Evolutionary conservation across 2,888 invertebrate genomes (phyloP).

Genomic region (Parelbella ahira): DNA sequence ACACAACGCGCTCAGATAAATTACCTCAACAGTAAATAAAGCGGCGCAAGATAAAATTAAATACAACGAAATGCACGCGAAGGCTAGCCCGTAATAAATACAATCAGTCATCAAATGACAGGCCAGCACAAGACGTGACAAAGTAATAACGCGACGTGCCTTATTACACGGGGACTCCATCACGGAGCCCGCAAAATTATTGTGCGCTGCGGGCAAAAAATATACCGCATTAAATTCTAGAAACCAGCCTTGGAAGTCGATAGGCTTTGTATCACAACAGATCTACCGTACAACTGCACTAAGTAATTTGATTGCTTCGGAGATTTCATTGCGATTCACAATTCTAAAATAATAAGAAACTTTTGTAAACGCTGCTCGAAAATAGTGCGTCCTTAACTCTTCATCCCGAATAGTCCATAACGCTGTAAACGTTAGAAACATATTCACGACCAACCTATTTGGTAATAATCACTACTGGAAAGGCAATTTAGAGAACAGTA

Average conservation of each 20-base stretch:
- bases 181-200: slow-evolving; percentile 38
- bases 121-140: slow-evolving; percentile 42
- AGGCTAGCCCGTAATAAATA: slow-evolving; percentile 48
- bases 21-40: not conserved
- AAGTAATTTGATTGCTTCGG: slow-evolving; percentile 3
- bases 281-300: not conserved
- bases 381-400: too few relatives aligned
- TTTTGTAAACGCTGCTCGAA: too few relatives aligned
- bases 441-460: too few relatives aligned
- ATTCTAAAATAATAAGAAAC: not conserved
- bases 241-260: slow-evolving; percentile 16
- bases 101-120: slow-evolving; percentile 38
- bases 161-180: slow-evolving; percentile 37
- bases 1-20: too few relatives aligned
- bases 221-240: slow-evolving; percentile 15
- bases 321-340: slow-evolving; percentile 1
- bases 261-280: slow-evolving; percentile 17
- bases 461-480: slow-evolving; percentile 4
- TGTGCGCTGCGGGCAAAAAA: slow-evolving; percentile 29
- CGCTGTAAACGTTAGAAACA: too few relatives aligned
- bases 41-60: not conserved
- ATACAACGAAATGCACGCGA: slow-evolving; percentile 32
- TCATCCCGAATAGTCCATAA: too few relatives aligned
- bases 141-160: slow-evolving; percentile 34
- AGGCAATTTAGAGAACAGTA: slow-evolving; percentile 3